Conservation (phyloP, 2,113 vertebrate genomes). For the Scomber colias region DNA sequence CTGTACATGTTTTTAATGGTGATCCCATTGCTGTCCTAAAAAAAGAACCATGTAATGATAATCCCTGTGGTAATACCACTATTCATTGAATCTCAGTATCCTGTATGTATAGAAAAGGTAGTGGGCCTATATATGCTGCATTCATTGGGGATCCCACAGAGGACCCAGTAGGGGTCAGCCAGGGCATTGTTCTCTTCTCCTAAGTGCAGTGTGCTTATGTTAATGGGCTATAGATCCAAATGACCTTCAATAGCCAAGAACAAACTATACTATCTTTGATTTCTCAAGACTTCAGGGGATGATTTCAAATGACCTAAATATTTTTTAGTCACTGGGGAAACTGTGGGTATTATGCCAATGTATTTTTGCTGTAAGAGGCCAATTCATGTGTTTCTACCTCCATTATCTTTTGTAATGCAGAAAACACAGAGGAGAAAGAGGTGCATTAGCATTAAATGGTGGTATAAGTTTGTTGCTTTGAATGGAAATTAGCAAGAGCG, state of each 20-base stretch:
- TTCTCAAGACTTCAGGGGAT: conserved; percentile 73
- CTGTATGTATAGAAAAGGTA: conserved; percentile 54
- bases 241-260: conserved; percentile 75
- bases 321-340: conserved; percentile 62
- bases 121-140: conserved; percentile 37
- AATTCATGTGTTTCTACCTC: conserved; percentile 67
- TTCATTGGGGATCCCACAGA: conserved; percentile 61
- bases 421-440: conserved; percentile 55
- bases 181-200: conserved; percentile 49
- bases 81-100: conserved; percentile 49
- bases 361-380: conserved; percentile 63
- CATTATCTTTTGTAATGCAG: conserved; percentile 69
- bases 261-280: conserved; percentile 71
- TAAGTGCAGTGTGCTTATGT: conserved; percentile 68
- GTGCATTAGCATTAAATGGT: conserved; percentile 58
- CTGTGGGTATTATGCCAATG: conserved; percentile 49
- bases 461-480: conserved; percentile 49
- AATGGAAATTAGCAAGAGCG: conserved; percentile 68
- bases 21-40: conserved; percentile 45
- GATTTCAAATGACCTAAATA: conserved; percentile 78
- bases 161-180: conserved; percentile 48
- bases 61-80: conserved; percentile 56
- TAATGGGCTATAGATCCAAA: conserved; percentile 72
- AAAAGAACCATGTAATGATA: conserved; percentile 50
- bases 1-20: conserved; percentile 37